Base-by-base conservation (phyloP, 2,113 vertebrate species). In the Spilogale gracilis region DNA sequence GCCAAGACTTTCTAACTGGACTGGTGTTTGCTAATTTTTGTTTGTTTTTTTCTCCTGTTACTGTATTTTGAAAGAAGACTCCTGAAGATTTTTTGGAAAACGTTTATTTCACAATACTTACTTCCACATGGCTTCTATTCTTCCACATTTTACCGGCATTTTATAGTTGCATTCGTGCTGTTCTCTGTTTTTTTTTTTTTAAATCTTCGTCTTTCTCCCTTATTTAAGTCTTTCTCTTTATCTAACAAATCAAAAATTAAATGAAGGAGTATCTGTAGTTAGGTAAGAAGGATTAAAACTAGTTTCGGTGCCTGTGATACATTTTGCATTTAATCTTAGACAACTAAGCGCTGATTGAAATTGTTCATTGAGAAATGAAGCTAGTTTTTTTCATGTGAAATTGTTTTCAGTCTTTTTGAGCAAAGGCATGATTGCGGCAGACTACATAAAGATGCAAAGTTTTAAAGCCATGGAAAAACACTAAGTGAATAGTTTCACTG, bases 381-480 rank as follows among this genome's bases (percentile, higher is more conserved):
- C 43, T 27, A 61, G 54, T 93, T 91, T 91, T 76, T 76, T 96
- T 93, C 76, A 48, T 56, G 76, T 84, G 78, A 81, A 93, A 94
- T 83, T 92, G 61, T 65, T 89, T 96, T 93, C 91, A 71, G 82
- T 87, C 86, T 84, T 97, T 96, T 74, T 6, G 30, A 65, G 43
- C 32, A 73, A 89, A 93, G 58, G 79, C 30, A 78, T 1, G 54
- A 78, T 32, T 52, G 74, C 90, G 97, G 96, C 97, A 96, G 96
- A 96, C 95, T 95, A 89, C 12, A 0, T 30, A 97, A 92, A 94
- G 84, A 97, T 93, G 96, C 97, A 91, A 97, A 93, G 69, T 58
- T 98, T 97, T 98, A 98, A 98, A 98, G 92, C 95, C 96, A 95
- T 97, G 94, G 87, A 92, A 98, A 98, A 96, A 69, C 97, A 88